Evolutionary conservation across 2,888 invertebrate genomes (phyloP).

Genomic region (Antheraea yamamai): DNA sequence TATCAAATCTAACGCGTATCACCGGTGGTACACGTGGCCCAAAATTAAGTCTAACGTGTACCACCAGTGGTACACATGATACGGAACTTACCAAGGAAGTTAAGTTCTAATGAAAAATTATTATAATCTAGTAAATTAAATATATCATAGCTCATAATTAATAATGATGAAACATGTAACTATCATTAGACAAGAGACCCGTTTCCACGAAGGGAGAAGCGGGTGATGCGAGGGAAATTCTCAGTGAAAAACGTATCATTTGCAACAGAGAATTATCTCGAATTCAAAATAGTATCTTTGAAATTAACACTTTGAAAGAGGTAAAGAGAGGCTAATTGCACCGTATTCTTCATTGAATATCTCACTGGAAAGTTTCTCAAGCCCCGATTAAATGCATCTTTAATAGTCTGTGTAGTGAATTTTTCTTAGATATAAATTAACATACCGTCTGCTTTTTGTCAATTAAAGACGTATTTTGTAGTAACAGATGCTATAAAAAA

Average conservation of each 20-base stretch:
- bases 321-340: conserved; percentile 36
- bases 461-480: conserved; percentile 1
- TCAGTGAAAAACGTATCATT: not conserved
- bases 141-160: too few relatives aligned
- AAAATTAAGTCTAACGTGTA: too few relatives aligned
- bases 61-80: too few relatives aligned
- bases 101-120: too few relatives aligned
- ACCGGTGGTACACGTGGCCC: too few relatives aligned
- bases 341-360: conserved; percentile 34
- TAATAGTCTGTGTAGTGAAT: conserved; percentile 32
- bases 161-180: too few relatives aligned
- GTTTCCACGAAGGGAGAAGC: not conserved
- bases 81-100: too few relatives aligned
- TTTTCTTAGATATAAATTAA: conserved; percentile 30
- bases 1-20: too few relatives aligned
- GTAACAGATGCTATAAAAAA: not conserved
- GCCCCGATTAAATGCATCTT: conserved; percentile 35
- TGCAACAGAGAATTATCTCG: not conserved
- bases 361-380: conserved; percentile 26
- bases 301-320: conserved; percentile 21
- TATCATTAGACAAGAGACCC: too few relatives aligned
- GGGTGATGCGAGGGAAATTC: not conserved
- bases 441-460: not conserved
- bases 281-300: not conserved
- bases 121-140: too few relatives aligned